Percentiles rank a stretch among this genome's conserved stretches.
Conservation (phyloP, 2,797 vertebrate genomes). For the Leontocebus nigricollis region DNA sequence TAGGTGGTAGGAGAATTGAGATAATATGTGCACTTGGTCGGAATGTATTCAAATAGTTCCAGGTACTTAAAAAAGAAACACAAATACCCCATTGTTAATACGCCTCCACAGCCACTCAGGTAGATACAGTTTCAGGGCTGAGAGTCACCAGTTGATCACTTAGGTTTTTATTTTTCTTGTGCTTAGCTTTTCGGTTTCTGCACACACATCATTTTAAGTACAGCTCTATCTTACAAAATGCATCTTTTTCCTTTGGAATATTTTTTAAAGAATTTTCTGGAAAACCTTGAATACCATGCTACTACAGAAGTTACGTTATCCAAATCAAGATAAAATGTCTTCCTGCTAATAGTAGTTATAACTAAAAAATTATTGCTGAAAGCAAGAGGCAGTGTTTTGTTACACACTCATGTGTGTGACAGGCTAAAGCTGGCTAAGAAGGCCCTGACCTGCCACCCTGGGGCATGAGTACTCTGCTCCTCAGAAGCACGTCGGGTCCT, state of each 20-base stretch:
- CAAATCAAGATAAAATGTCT: background rate
- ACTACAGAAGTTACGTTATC: background rate
- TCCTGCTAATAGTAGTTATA: background rate
- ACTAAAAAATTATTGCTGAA: background rate
- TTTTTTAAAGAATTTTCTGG: background rate
- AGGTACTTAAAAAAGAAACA: constrained; percentile 43
- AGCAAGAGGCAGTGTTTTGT: background rate
- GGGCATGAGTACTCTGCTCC: background rate
- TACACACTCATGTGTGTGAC: background rate
- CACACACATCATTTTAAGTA: constrained; percentile 8
- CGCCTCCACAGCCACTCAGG: background rate
- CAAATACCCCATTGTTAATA: background rate
- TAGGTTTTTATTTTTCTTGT: constrained; percentile 40
- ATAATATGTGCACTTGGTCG: background rate
- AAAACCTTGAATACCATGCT: background rate
- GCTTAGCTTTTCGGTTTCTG: constrained; percentile 3
- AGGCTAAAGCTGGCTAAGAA: background rate
- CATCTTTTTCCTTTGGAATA: constrained; percentile 6
- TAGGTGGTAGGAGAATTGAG: background rate
- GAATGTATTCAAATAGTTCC: background rate
- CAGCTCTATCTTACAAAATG: constrained; percentile 2
- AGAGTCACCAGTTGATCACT: constrained; percentile 11
- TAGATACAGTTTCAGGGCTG: background rate
- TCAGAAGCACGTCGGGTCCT: background rate
- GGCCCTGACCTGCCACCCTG: background rate